Conservation (phyloP, 2,888 invertebrate genomes). For the Cosmia pyralina region DNA sequence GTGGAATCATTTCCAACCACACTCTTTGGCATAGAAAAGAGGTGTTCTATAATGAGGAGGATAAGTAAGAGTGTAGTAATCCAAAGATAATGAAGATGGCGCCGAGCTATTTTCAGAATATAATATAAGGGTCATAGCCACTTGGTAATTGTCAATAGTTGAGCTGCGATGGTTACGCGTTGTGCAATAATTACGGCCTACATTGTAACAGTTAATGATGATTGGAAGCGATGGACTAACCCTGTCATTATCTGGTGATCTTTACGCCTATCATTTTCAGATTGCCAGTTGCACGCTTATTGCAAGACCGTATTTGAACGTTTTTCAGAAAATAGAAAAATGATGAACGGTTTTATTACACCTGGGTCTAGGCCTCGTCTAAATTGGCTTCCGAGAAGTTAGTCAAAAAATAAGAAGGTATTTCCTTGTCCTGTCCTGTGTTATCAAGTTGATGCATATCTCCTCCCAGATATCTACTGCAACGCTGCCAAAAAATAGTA, state of each 20-base stretch:
- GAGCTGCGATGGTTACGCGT: constrained; percentile 21
- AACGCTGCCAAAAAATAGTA: no score
- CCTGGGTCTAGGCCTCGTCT: not conserved
- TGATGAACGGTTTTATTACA: not conserved
- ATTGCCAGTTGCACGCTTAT: constrained; percentile 3
- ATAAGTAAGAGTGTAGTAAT: constrained; percentile 16
- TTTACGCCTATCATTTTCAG: constrained; percentile 43
- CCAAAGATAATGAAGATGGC: constrained; percentile 31
- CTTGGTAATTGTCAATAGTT: constrained; percentile 33
- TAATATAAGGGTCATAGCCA: constrained; percentile 28
- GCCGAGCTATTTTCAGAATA: constrained; percentile 6
- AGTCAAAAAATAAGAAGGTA: no score
- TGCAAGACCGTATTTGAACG: not conserved
- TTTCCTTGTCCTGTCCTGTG: no score
- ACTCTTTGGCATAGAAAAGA: constrained; percentile 7
- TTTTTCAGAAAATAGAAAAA: not conserved
- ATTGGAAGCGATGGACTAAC: constrained; percentile 33
- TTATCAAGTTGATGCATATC: no score
- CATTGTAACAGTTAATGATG: constrained; percentile 34
- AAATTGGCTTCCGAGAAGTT: no score
- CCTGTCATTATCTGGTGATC: constrained; percentile 37
- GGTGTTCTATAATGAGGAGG: not conserved
- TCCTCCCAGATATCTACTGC: no score
- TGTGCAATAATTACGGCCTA: constrained; percentile 37
- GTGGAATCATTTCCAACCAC: not conserved